Base-by-base conservation (phyloP, 2,113 vertebrate genomes). In the Dicentrarchus labrax region DNA sequence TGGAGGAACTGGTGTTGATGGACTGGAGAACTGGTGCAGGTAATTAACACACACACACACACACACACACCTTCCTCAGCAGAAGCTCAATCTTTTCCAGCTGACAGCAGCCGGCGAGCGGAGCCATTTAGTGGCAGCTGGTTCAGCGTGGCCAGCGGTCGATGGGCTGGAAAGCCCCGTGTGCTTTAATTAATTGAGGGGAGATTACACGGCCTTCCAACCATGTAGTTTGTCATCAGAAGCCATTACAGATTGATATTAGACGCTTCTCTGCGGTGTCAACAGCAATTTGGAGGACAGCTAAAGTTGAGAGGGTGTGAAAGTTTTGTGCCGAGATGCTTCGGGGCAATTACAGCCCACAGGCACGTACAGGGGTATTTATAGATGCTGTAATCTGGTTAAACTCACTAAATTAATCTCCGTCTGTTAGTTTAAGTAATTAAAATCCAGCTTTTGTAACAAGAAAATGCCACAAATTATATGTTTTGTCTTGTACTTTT, bases 121-220 rank as follows among this genome's bases (percentile, higher is more conserved):
- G 90, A 96, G 96, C 93, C 94, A 94, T 95, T 96, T 95, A 92
- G 95, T 94, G 92, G 96, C 96, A 97, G 97, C 96, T 97, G 97
- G 95, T 92, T 95, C 93, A 84, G 95, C 80, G 1, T 38, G 0
- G 74, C 61, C 1, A 11, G 50, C 38, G 11, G 66, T 45, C 64
- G 73, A 47, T 21, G 87, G 73, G 6, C 47, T 66, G 76, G 78
- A 82, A 92, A 93, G 89, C 96, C 96, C 94, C 83, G 93, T 95
- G 95, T 95, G 96, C 96, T 97, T 96, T 97, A 97, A 97, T 98
- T 98, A 98, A 98, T 97, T 97, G 97, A 96, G 95, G 96, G 95
- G 95, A 97, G 97, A 98, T 99, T 98, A 97, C 97, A 97, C 94
- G 96, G 96, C 96, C 96, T 94, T 98, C 96, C 96, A 97, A 96